These are phyloP conservation scores for Melanargia galathea DNA, from an alignment of 2,888 invertebrate genomes.

Conservation along the genomic window DNA sequence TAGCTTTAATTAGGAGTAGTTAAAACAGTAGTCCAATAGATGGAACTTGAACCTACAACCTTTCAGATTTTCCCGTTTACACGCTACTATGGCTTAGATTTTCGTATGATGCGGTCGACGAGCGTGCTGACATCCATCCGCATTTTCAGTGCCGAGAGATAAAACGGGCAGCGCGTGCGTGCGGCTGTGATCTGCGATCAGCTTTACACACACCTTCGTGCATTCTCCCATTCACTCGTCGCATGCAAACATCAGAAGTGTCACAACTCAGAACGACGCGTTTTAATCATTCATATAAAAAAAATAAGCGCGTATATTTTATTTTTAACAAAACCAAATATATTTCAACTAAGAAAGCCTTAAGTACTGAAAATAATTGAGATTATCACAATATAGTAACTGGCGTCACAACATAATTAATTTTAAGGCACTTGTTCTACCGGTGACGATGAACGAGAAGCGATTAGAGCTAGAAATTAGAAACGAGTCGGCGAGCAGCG, in stretches of 20 bases:
- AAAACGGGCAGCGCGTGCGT: neutral
- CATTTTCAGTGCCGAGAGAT: neutral
- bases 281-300: neutral
- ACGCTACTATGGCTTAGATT: no score
- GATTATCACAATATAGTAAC: neutral
- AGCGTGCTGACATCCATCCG: neutral
- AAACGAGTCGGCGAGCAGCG: no score
- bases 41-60: neutral
- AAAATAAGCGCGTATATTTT: neutral
- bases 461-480: no score
- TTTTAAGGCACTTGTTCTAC: no score
- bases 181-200: neutral
- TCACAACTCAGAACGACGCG: slow-evolving; percentile 16
- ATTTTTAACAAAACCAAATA: neutral
- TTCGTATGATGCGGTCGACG: neutral
- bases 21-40: no score
- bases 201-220: slow-evolving; percentile 5
- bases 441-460: no score
- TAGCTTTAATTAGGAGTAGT: no score
- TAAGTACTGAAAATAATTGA: neutral
- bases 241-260: slow-evolving; percentile 14
- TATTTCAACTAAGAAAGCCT: no score
- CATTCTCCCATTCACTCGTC: slow-evolving; percentile 4
- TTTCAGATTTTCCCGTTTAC: no score
- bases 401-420: neutral